A percentile compares a stretch with the other conserved stretches of the same genome.
phyloP scores from a whole-genome alignment of 2,888 invertebrate species.

The Muscina levida region DNA sequence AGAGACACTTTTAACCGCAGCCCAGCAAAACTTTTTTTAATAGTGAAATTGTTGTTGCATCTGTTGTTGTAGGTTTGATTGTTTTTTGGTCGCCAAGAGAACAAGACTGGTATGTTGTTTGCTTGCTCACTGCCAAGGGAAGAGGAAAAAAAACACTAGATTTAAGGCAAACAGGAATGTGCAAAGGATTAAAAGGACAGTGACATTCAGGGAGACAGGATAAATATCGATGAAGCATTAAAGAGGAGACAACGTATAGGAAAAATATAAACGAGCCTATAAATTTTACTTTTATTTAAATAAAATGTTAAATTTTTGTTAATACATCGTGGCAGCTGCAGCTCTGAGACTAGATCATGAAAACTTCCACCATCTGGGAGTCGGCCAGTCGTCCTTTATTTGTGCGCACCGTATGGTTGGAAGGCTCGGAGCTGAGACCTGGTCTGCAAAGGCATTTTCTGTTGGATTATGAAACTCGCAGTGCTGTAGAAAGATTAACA shows the following conservation, averaged over 20 bases:
- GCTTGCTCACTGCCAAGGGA: conserved; percentile 64
- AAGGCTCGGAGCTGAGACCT: conserved; percentile 82
- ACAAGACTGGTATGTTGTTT: conserved; percentile 66
- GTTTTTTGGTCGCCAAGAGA: conserved; percentile 72
- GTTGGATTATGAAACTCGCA: conserved; percentile 76
- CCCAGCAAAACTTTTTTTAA: too few species aligned
- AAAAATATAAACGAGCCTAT: neutral
- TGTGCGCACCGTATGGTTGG: conserved; percentile 85
- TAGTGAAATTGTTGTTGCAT: conserved; percentile 24
- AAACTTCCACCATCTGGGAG: conserved; percentile 82
- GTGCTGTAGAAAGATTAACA: conserved; percentile 60
- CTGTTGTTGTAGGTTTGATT: conserved; percentile 51
- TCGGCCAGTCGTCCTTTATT: conserved; percentile 84
- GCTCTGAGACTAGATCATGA: conserved; percentile 76
- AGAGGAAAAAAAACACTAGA: conserved; percentile 33
- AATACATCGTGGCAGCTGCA: too few species aligned
- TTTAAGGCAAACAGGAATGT: conserved; percentile 20
- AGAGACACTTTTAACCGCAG: conserved; percentile 67
- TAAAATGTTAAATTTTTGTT: too few species aligned
- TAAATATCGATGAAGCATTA: conserved; percentile 35
- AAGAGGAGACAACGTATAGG: neutral
- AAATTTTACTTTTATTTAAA: conserved; percentile 12
- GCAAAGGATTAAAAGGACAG: conserved; percentile 63
- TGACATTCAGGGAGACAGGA: conserved; percentile 47
- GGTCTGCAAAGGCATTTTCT: conserved; percentile 77